Percentiles rank a stretch among this genome's conserved stretches.
Evolutionary conservation across 2,888 invertebrate species (phyloP).

Genomic region (Baronia brevicornis): DNA sequence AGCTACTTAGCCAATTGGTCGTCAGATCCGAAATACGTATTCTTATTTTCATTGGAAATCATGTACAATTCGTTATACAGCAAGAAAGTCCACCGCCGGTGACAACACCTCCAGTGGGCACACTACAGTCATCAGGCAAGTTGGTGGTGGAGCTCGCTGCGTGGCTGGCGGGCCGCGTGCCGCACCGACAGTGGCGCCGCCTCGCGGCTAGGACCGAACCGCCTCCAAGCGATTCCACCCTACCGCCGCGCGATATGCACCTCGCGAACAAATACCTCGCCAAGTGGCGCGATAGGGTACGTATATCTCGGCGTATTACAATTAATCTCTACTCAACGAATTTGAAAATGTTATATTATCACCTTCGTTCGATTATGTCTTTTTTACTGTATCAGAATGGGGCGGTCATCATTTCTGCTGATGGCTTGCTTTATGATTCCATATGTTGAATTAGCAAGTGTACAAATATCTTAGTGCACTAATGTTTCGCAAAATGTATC

Average conservation of each 20-base stretch:
- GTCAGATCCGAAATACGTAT: too few relatives aligned
- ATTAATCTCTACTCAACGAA: constrained; percentile 2
- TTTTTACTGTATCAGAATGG: too few relatives aligned
- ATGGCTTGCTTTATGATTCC: too few relatives aligned
- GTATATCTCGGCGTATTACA: constrained; percentile 6
- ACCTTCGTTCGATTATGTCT: too few relatives aligned
- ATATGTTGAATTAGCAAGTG: too few relatives aligned
- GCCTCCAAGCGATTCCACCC: constrained; percentile 21
- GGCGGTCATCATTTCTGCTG: too few relatives aligned
- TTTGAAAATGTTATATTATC: too few relatives aligned
- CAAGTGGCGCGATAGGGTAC: constrained; percentile 59
- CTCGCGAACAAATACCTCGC: constrained; percentile 59
- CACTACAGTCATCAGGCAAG: constrained; percentile 52
- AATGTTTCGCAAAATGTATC: too few relatives aligned
- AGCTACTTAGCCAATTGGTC: too few relatives aligned
- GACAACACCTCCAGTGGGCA: constrained; percentile 5
- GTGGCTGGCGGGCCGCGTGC: constrained; percentile 63
- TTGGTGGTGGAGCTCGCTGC: constrained; percentile 71
- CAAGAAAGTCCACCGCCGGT: constrained; percentile 28
- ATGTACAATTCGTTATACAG: not conserved
- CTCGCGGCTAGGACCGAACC: constrained; percentile 29
- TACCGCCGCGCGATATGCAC: constrained; percentile 40
- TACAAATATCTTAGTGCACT: too few relatives aligned
- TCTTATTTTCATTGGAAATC: too few relatives aligned
- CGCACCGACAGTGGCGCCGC: constrained; percentile 56